phyloP scores from a whole-genome alignment of 2,113 vertebrate species.

The Egretta garzetta region DNA sequence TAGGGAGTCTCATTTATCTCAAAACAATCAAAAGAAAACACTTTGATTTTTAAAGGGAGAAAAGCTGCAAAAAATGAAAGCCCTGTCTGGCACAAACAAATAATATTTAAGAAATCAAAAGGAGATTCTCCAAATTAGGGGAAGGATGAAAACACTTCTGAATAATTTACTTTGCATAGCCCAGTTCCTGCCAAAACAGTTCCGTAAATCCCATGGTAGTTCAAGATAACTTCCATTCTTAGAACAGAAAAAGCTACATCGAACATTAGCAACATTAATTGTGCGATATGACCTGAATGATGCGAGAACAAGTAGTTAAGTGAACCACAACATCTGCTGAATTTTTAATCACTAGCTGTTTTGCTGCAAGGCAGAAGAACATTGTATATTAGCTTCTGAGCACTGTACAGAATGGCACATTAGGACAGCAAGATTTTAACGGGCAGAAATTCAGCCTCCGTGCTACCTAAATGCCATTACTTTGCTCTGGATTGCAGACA shows the following conservation, averaged over 20 bases:
- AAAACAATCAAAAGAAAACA: conserved; percentile 30
- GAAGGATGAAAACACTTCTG: conserved; percentile 36
- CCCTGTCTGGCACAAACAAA: background rate
- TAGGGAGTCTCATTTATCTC: conserved; percentile 24
- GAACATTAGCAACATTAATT: conserved; percentile 40
- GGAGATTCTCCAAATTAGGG: conserved; percentile 39
- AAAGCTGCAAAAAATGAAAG: conserved; percentile 25
- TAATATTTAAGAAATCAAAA: conserved; percentile 38
- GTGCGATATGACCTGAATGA: conserved; percentile 58
- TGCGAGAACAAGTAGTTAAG: conserved; percentile 38
- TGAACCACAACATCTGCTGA: conserved; percentile 47
- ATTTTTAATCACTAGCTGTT: conserved; percentile 56
- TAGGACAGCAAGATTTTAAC: conserved; percentile 43
- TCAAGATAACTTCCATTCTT: conserved; percentile 48
- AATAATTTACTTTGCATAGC: conserved; percentile 49
- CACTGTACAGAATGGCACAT: background rate
- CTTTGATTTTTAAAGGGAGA: background rate
- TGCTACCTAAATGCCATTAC: conserved; percentile 33
- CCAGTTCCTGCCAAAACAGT: conserved; percentile 44
- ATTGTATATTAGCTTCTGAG: conserved; percentile 27
- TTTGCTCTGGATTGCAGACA: background rate
- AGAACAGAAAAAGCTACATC: background rate
- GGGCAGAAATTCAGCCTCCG: conserved; percentile 39
- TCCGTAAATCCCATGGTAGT: conserved; percentile 27
- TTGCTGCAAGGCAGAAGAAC: conserved; percentile 49